Evolutionary conservation across 2,797 vertebrate species (phyloP).

Genomic region (Spatula clypeata): DNA sequence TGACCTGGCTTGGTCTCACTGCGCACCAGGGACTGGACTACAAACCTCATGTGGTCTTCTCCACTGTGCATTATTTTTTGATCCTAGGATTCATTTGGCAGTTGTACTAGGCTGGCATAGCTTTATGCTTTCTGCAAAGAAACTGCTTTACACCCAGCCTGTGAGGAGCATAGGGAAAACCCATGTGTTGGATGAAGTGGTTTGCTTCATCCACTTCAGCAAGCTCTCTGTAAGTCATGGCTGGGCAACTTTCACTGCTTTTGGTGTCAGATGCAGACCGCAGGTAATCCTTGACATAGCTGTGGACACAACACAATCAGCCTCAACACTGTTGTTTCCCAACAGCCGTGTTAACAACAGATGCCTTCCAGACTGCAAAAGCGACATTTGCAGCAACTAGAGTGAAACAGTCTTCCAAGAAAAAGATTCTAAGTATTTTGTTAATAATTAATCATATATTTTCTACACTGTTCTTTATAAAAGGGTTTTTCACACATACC

Average conservation of each 20-base stretch:
- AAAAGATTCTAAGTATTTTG: not conserved
- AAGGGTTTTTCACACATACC: not conserved
- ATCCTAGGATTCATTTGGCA: accelerated
- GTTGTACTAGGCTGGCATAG: not conserved
- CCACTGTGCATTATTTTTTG: no score
- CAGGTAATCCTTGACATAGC: not conserved
- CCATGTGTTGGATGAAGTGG: no score
- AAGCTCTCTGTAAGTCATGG: conserved; percentile 8
- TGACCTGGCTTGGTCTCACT: not conserved
- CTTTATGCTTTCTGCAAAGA: not conserved
- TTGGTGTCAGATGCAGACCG: not conserved
- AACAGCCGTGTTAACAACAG: not conserved
- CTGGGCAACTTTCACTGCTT: not conserved
- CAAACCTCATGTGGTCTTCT: accelerated
- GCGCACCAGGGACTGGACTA: not conserved
- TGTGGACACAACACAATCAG: not conserved
- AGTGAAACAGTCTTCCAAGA: not conserved
- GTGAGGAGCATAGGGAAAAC: not conserved
- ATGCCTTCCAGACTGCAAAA: not conserved
- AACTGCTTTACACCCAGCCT: not conserved
- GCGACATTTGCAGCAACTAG: not conserved
- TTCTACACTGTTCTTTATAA: not conserved
- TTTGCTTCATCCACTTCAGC: not conserved
- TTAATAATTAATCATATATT: no score
- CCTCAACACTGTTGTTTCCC: conserved; percentile 33